These are phyloP conservation scores for Perognathus longimembris DNA, from an alignment of 2,113 vertebrate species.

Conservation along the genomic window DNA sequence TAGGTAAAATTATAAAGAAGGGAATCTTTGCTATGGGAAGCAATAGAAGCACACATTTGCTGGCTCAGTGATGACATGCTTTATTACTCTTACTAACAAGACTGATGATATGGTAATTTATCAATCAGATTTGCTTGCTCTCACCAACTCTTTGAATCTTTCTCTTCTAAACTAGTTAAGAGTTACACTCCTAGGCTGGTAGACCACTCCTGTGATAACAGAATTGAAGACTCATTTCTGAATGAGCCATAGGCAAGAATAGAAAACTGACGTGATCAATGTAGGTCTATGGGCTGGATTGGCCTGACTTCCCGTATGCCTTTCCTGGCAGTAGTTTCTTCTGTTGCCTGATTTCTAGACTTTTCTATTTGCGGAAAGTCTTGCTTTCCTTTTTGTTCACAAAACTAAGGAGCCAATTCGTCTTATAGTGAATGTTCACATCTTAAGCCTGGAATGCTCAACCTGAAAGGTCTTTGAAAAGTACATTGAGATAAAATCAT, in stretches of 20 bases:
- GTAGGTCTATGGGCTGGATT: accelerated
- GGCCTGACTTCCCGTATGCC: not conserved
- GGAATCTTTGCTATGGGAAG: not conserved
- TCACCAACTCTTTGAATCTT: not conserved
- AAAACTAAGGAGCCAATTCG: not conserved
- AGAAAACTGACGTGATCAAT: accelerated
- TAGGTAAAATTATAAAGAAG: not conserved
- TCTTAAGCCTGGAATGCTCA: not conserved
- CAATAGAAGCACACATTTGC: not conserved
- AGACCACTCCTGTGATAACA: not conserved
- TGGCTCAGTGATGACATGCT: no score
- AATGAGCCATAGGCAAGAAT: not conserved
- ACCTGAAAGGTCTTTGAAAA: not conserved
- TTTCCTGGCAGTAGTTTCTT: not conserved
- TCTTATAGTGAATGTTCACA: no score
- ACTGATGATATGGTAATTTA: no score
- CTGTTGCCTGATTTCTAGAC: not conserved
- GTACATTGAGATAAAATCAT: no score
- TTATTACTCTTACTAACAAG: no score
- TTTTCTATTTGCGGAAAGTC: not conserved
- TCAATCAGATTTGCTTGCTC: no score
- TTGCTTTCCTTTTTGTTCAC: not conserved
- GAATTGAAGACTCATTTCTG: not conserved
- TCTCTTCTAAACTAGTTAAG: not conserved
- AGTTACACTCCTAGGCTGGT: not conserved